phyloP scores from a whole-genome alignment of 1,140 invertebrate genomes.

The Mya arenaria region DNA sequence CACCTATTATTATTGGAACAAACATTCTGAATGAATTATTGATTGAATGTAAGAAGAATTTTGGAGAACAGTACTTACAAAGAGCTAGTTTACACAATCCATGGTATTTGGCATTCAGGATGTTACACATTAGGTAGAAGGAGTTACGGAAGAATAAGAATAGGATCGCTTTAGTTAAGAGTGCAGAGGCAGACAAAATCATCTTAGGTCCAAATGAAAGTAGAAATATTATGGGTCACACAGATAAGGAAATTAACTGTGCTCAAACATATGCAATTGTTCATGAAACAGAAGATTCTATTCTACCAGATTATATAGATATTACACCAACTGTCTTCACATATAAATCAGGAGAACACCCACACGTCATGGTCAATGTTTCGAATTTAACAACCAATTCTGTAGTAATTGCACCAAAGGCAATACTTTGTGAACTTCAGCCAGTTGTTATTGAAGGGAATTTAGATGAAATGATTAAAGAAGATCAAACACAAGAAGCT shows the following conservation, averaged over 20 bases:
- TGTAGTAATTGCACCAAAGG: slow-evolving; percentile 47
- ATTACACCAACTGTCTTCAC: slow-evolving; percentile 36
- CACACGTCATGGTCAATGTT: slow-evolving; percentile 23
- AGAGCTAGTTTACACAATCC: slow-evolving; percentile 28
- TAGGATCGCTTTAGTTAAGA: slow-evolving; percentile 33
- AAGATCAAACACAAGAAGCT: not conserved
- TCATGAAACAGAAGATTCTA: slow-evolving; percentile 27
- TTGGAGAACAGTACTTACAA: slow-evolving; percentile 37
- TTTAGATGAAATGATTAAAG: not conserved
- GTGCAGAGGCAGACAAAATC: slow-evolving; percentile 4
- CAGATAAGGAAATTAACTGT: slow-evolving; percentile 46
- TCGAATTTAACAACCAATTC: slow-evolving; percentile 47
- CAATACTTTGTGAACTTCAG: slow-evolving; percentile 56
- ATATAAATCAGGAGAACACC: slow-evolving; percentile 35
- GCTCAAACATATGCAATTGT: slow-evolving; percentile 47
- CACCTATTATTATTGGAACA: slow-evolving; percentile 48
- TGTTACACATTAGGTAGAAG: slow-evolving; percentile 28
- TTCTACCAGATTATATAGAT: slow-evolving; percentile 41
- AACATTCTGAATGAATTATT: slow-evolving; percentile 43
- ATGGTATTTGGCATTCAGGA: slow-evolving; percentile 47
- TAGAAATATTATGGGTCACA: slow-evolving; percentile 4
- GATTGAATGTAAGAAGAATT: slow-evolving; percentile 20
- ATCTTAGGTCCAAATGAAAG: slow-evolving; percentile 42
- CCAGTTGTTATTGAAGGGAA: slow-evolving; percentile 45
- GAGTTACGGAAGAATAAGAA: slow-evolving; percentile 27